Percentiles rank a stretch among this genome's conserved stretches.
Evolutionary conservation across 2,888 invertebrate species (phyloP).

Genomic region (Standfussiana lucernea): DNA sequence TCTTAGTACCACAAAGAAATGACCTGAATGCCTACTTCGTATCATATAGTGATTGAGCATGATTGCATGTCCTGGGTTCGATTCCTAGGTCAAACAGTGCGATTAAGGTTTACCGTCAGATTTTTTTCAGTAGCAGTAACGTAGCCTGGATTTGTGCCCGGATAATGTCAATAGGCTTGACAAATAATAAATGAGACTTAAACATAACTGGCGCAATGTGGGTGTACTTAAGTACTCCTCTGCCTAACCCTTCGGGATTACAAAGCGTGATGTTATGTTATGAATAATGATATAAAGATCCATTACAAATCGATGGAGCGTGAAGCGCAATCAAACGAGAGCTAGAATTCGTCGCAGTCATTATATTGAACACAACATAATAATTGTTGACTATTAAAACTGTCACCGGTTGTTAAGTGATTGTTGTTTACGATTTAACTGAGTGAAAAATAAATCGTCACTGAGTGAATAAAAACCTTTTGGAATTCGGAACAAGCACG

Average conservation of each 20-base stretch:
- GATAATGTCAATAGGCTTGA: background rate
- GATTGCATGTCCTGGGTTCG: too few species aligned
- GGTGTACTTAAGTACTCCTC: background rate
- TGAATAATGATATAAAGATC: slow-evolving; percentile 39
- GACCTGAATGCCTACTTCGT: too few species aligned
- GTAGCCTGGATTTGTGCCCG: background rate
- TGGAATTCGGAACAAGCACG: too few species aligned
- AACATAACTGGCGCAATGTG: background rate
- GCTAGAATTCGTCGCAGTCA: slow-evolving; percentile 29
- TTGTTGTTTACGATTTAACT: slow-evolving; percentile 18
- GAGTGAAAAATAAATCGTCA: background rate
- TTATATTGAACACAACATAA: slow-evolving; percentile 17
- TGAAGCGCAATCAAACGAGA: slow-evolving; percentile 28
- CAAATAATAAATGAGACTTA: background rate
- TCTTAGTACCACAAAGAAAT: too few species aligned
- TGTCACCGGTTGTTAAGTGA: slow-evolving; percentile 9
- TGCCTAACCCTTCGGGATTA: background rate
- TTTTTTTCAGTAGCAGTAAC: background rate
- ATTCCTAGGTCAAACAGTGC: too few species aligned
- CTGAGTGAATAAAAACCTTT: too few species aligned
- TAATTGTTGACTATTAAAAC: slow-evolving; percentile 21
- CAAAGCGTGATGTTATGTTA: background rate
- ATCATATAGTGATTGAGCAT: too few species aligned
- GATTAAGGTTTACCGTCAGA: too few species aligned
- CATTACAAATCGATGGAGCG: slow-evolving; percentile 31